Evolutionary conservation across 2,888 invertebrate genomes (phyloP), one percentile per base, ranked within the genome.

Genomic region (Acrobeloides nanus): DNA sequence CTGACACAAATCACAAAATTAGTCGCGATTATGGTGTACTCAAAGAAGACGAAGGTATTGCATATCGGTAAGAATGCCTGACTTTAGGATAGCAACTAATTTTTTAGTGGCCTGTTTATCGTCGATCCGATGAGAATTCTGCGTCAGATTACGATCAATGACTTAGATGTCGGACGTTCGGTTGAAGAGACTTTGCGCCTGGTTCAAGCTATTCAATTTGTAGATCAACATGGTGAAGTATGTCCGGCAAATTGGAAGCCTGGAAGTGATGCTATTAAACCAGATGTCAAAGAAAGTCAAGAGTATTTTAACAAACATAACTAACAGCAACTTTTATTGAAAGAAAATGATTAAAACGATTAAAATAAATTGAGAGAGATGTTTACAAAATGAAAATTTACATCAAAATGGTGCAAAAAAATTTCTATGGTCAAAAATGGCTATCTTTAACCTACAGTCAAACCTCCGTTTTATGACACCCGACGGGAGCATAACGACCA

Each of bases 131-230:
- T 80, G 48, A 88, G 89, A 74, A 84, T 82, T 68, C 81, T 95
- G 56, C 82, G 95, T 1, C 95, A 95, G 80, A 83, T 92, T 71
- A 95, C 95, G 55, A 81, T 95, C 73, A 95, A 97, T 76, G 95
- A 95, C 78, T 81, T 97, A 73, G 93, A 93, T 0, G 93, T 95
- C 2, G 95, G 95, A 49, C 80, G 83, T 34, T 84, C 83, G 1
- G 90, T 95, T 0, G 62, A 62, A 31, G 60, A 60, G 78, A 88
- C 89, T 3, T 80, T 95, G 33, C 83, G 93, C 49, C 80, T 95
- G 55, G 89, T 95, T 10, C 92, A 93, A 75, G 93, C 93, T 42
- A 92, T 93, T 84, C 89, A 93, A 78, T 92, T 82, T 78, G 89
- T 89, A 6, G 93, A 95, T 76, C 83, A 85, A 73, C 82, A 88